phyloP scores from a whole-genome alignment of 2,113 vertebrate genomes.

The Tylochromis polylepis region DNA sequence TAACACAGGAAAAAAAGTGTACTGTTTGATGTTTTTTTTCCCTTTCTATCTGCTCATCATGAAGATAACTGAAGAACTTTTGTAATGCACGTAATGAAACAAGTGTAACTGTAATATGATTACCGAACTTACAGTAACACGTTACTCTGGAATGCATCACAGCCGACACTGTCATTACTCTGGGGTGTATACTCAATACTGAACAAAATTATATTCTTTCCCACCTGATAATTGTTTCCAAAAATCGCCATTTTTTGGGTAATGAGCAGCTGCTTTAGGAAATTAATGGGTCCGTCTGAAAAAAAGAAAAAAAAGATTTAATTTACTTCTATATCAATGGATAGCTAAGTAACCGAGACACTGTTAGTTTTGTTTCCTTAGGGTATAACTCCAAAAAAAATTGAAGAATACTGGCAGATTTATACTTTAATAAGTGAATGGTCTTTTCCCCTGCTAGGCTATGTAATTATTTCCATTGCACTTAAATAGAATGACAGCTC shows the following conservation, averaged over 20 bases:
- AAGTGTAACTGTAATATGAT: not conserved
- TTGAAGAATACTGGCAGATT: not conserved
- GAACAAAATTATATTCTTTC: not conserved
- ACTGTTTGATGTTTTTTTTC: not conserved
- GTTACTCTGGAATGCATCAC: not conserved
- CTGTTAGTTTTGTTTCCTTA: not conserved
- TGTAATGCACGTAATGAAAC: not conserved
- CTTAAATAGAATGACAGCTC: constrained; percentile 12
- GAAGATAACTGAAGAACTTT: not conserved
- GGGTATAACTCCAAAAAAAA: not conserved
- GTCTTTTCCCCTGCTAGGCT: not conserved
- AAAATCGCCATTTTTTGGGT: rapidly evolving
- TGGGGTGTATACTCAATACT: not conserved
- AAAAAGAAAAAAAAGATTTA: not conserved
- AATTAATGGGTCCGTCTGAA: not conserved
- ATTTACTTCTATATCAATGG: not conserved
- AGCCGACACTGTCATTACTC: rapidly evolving
- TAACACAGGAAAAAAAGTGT: not conserved
- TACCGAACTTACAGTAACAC: not conserved
- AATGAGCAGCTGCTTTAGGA: not conserved
- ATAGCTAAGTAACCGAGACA: not conserved
- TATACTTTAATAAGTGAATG: not conserved
- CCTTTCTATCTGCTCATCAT: not conserved
- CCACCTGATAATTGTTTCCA: not conserved
- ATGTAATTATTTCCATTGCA: not conserved